Evolutionary conservation across 2,888 invertebrate genomes (phyloP), one percentile per base, ranked within the genome.

Genomic region (Eupithecia vulgata): DNA sequence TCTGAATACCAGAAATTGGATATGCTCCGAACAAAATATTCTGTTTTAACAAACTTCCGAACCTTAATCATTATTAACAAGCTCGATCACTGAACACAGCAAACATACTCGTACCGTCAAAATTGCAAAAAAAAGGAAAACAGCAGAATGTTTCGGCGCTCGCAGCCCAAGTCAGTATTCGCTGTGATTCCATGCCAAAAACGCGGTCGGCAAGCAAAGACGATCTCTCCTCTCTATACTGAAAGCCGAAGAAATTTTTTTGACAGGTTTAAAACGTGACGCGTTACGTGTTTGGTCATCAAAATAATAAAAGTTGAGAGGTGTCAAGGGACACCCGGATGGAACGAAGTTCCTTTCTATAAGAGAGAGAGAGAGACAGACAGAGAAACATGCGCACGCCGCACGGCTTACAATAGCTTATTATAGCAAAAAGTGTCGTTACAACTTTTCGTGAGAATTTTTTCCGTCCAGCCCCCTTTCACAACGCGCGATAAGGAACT

Each of bases 111-210:
- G 40, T 40, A 70, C 72, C 72, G 80, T 82, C 78, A 79, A 81
- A 82, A 83, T 79, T 81, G 81, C 83, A 84, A 78, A 73, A 73
- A 83, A 83, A 82, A 65, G 7, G 12, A 85, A 85, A 84, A 85
- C 85, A 80, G 66, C 68, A 78, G 85, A 88, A 89, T 87, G 87
- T 90, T 88, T 89, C 80, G 82, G 82, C 81, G 81, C 74, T 80
- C 80, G 79, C 78, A 79, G 82, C 81, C 83, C 12, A 35, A n/a
- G n/a, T 35, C 62, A 34, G 62, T 64, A 64, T 64, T 64, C 62
- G 30, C 17, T 21, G 17, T 35, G 62, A 64, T 35, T 64, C n/a
- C n/a, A 61, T 13, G 25, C 34, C 61, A 61, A 34, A 17, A 61
- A 61, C 30, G 34, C 61, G 17, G 15, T 17, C 34, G 17, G 34